Percentiles rank a stretch among this genome's conserved stretches.
Conservation (phyloP, 2,797 vertebrate species). For the Labroides dimidiatus region DNA sequence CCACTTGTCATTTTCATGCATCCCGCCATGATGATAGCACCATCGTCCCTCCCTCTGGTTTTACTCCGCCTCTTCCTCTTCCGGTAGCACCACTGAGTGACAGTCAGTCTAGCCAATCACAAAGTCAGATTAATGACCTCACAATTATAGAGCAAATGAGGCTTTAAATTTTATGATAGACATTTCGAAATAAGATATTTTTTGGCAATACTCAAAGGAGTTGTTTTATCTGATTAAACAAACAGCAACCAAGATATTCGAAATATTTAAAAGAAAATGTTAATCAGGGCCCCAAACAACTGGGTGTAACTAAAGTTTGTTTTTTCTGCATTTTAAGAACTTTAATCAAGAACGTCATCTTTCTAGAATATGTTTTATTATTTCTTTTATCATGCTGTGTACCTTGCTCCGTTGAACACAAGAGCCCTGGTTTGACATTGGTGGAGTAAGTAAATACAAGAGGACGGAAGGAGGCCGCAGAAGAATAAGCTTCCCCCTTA, state of each 20-base stretch:
- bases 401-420: neutral
- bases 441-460: constrained; percentile 36
- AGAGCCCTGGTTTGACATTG: constrained; percentile 21
- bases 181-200: too few species aligned
- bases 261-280: too few species aligned
- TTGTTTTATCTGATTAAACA: too few species aligned
- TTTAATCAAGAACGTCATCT: neutral
- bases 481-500: neutral
- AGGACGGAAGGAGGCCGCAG: neutral
- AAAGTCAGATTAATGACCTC: neutral
- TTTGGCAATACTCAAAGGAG: too few species aligned
- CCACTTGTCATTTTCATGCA: constrained; percentile 69
- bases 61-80: constrained; percentile 41
- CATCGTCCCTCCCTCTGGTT: constrained; percentile 6
- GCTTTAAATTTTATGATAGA: too few species aligned
- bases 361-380: too few species aligned
- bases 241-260: too few species aligned
- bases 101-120: constrained; percentile 61
- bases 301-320: too few species aligned
- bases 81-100: constrained; percentile 8
- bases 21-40: constrained; percentile 78
- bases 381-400: neutral
- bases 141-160: neutral
- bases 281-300: too few species aligned
- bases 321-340: neutral